These are phyloP conservation scores for Cheilosia soror DNA, from an alignment of 2,888 invertebrate genomes.

Conservation along the genomic window DNA sequence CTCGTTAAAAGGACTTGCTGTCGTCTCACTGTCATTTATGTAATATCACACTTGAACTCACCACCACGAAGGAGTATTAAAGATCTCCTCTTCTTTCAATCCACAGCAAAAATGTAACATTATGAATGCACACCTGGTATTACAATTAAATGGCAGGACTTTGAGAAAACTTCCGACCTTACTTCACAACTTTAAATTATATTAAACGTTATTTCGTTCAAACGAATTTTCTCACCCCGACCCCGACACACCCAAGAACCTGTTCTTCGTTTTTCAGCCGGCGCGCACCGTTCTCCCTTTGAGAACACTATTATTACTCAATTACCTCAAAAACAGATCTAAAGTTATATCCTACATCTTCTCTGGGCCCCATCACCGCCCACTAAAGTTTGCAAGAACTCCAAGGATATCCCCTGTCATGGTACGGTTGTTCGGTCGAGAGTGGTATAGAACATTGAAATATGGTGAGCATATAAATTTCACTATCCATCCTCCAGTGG, in stretches of 20 bases:
- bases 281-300: conserved; percentile 1
- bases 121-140: conserved; percentile 62
- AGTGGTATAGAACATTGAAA: conserved; percentile 37
- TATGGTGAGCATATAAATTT: conserved; percentile 72
- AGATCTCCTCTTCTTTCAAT: neutral
- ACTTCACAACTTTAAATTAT: conserved; percentile 71
- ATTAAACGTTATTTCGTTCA: conserved; percentile 73
- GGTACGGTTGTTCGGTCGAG: neutral
- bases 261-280: no score
- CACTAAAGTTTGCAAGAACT: conserved; percentile 47
- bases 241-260: neutral
- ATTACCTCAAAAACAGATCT: conserved; percentile 75
- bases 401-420: conserved; percentile 27
- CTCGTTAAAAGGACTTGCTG: conserved; percentile 51
- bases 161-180: conserved; percentile 43
- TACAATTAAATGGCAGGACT: conserved; percentile 49
- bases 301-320: conserved; percentile 72
- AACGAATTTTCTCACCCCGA: neutral
- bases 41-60: conserved; percentile 57
- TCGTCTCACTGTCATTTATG: conserved; percentile 42
- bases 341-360: conserved; percentile 71
- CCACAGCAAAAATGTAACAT: conserved; percentile 15
- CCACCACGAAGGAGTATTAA: conserved; percentile 3
- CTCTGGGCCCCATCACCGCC: conserved; percentile 17
- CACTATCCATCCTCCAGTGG: conserved; percentile 47